Conservation (phyloP, 2,113 vertebrate genomes). For the Gambusia affinis region DNA sequence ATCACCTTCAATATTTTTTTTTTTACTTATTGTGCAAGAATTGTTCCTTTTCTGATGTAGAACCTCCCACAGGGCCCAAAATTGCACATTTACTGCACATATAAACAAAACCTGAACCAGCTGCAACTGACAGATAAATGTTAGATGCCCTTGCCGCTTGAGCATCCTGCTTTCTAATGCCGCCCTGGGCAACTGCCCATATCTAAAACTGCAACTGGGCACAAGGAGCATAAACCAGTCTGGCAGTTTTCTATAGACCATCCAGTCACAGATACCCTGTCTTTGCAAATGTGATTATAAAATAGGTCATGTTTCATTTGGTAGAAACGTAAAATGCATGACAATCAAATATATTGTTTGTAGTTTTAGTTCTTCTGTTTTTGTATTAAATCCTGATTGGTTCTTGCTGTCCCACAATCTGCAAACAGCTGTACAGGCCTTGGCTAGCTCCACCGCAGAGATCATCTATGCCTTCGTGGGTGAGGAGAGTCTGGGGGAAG, state of each 20-base stretch:
- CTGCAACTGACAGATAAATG: neutral
- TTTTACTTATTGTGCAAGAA: too few relatives aligned
- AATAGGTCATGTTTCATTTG: neutral
- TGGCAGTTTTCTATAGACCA: conserved; percentile 18
- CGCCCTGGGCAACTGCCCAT: neutral
- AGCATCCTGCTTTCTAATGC: neutral
- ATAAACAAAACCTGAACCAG: neutral
- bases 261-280: neutral
- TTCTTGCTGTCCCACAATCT: conserved; percentile 31
- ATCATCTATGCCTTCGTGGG: conserved; percentile 69
- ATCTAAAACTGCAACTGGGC: neutral
- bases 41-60: too few relatives aligned
- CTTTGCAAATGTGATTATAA: neutral
- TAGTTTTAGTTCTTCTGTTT: neutral
- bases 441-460: conserved; percentile 50
- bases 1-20: too few relatives aligned
- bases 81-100: neutral
- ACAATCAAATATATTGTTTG: neutral
- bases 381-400: neutral
- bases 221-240: conserved; percentile 33
- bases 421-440: conserved; percentile 56
- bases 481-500: conserved; percentile 35
- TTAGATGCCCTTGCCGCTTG: neutral
- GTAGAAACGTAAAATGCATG: neutral
- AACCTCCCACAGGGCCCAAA: too few relatives aligned